These are phyloP conservation scores for Metellina segmentata DNA, from an alignment of 2,888 invertebrate species.

Conservation along the genomic window DNA sequence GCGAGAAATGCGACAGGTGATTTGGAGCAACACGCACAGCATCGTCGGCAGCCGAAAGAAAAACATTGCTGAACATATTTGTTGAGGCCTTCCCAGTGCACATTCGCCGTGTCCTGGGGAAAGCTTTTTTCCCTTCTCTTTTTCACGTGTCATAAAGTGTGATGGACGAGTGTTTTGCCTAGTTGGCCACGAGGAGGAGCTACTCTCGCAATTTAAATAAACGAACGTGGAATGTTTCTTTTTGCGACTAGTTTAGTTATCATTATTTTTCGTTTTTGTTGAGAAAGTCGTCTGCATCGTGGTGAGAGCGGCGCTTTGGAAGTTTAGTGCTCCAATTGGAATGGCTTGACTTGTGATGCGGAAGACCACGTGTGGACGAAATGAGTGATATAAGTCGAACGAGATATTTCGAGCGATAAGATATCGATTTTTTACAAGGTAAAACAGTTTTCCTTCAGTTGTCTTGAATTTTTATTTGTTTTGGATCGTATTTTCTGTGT, in stretches of 20 bases:
- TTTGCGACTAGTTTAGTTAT: neutral
- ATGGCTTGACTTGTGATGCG: neutral
- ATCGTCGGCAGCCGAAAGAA: constrained; percentile 58
- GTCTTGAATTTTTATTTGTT: no score
- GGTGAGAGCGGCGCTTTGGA: constrained; percentile 15
- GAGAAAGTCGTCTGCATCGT: constrained; percentile 20
- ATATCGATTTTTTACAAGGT: no score
- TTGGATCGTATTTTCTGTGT: no score
- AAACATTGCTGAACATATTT: constrained; percentile 64
- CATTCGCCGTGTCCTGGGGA: neutral
- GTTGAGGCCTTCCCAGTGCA: constrained; percentile 5
- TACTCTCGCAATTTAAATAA: constrained; percentile 70
- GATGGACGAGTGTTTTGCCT: constrained; percentile 71
- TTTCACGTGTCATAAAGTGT: constrained; percentile 70
- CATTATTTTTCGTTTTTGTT: constrained; percentile 9
- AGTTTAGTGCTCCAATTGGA: constrained; percentile 5
- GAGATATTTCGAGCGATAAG: neutral
- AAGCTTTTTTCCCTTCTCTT: neutral
- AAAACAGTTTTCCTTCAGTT: no score
- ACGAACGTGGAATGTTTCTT: constrained; percentile 40
- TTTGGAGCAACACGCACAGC: constrained; percentile 27
- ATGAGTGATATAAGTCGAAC: constrained; percentile 12
- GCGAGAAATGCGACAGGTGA: constrained; percentile 55
- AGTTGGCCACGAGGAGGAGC: constrained; percentile 70
- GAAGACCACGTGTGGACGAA: constrained; percentile 20